phyloP scores from a whole-genome alignment of 2,888 invertebrate genomes.

The Zonitis immaculata region DNA sequence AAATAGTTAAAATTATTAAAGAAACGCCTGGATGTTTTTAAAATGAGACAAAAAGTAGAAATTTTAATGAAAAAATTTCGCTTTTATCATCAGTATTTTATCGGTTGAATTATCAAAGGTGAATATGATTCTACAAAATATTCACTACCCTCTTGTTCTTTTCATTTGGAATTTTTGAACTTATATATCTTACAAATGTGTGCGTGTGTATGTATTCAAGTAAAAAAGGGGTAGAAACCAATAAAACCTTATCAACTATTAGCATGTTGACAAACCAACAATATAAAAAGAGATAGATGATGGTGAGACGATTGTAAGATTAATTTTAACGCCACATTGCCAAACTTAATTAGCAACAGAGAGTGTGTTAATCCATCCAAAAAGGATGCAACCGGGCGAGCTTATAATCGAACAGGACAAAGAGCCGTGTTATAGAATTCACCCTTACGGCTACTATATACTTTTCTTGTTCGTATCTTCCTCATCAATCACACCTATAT shows the following conservation, averaged over 20 bases:
- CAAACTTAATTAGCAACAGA: slow-evolving; percentile 28
- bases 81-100: not conserved
- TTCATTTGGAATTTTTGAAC: not conserved
- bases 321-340: slow-evolving; percentile 27
- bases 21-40: no score
- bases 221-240: slow-evolving; percentile 18
- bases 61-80: not conserved
- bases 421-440: not conserved
- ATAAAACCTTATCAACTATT: slow-evolving; percentile 8
- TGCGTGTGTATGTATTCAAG: not conserved
- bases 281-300: not conserved
- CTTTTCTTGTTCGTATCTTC: not conserved
- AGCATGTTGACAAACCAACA: slow-evolving; percentile 11
- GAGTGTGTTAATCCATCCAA: slow-evolving; percentile 25
- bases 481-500: no score
- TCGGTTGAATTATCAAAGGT: not conserved
- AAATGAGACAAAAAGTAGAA: no score
- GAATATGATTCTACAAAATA: not conserved
- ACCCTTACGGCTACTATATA: not conserved
- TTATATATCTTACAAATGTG: slow-evolving; percentile 1
- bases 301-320: slow-evolving; percentile 22
- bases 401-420: slow-evolving; percentile 6
- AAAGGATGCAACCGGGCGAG: slow-evolving; percentile 25
- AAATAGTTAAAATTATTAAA: not conserved
- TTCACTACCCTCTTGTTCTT: not conserved